Evolutionary conservation across 2,113 vertebrate genomes (phyloP).

Genomic region (Nymphicus hollandicus): DNA sequence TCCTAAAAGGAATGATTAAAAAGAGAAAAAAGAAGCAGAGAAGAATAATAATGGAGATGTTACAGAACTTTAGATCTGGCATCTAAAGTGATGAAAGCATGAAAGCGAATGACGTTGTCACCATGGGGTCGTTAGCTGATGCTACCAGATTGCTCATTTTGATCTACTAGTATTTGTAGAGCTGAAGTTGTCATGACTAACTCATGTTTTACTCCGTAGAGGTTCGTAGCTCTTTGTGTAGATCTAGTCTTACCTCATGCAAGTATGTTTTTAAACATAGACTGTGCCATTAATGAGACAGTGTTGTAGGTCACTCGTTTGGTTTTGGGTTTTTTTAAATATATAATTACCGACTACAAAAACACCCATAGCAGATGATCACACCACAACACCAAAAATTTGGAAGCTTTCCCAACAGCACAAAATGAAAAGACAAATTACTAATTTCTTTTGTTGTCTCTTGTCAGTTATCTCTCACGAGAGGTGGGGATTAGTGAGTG

Average conservation of each 20-base stretch:
- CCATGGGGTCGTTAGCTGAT: not conserved
- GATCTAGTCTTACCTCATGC: conserved; percentile 50
- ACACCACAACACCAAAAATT: conserved; percentile 27
- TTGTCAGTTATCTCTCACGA: not conserved
- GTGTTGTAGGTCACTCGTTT: not conserved
- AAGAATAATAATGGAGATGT: not conserved
- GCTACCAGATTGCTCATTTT: conserved; percentile 2
- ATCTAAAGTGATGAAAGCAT: not conserved
- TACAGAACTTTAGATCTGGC: not conserved
- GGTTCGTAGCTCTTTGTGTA: not conserved
- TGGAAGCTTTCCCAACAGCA: conserved; percentile 56
- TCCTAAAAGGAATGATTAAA: not conserved
- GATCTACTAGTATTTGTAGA: not conserved
- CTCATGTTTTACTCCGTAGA: not conserved
- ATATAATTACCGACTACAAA: not conserved
- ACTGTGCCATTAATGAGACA: not conserved
- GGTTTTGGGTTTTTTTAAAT: not conserved
- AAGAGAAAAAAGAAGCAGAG: not conserved
- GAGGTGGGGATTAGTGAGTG: not conserved
- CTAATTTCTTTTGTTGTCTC: not conserved
- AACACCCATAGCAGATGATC: not conserved
- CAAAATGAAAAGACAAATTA: conserved; percentile 1
- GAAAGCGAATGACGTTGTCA: not conserved
- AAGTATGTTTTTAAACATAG: conserved; percentile 25
- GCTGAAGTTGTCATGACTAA: not conserved